Base-by-base conservation (phyloP, 2,113 vertebrate species). In the Sander lucioperca region DNA sequence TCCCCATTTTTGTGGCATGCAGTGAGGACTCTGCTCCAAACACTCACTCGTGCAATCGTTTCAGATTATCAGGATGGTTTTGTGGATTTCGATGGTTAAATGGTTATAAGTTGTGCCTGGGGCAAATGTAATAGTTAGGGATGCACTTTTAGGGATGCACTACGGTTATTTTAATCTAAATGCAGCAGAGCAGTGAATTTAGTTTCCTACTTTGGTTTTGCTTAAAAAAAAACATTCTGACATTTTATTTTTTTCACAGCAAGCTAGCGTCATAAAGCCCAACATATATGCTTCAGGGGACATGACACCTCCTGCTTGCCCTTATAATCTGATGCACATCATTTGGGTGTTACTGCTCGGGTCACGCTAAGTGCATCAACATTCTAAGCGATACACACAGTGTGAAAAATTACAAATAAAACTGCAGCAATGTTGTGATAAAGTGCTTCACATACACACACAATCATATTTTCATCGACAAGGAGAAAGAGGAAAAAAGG, bases 131-230 rank as follows among this genome's bases (percentile, higher is more conserved):
- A 36, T 8, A 36, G 6, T 36, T 7, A 36, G 36, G 36, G 36
- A 36, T 36, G 33, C 33, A 36, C 36, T 8, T 36, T 36, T 36
- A 36, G 36, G 36, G 36, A 36, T 36, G 36, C 36, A 36, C 6
- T 36, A 36, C 6, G 8, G 13, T 33, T 59, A 62, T 23, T 63
- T 36, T 25, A 48, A 50, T 48, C 21, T 15, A 70, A 27, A 69
- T 73, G 47, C 62, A 77, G 59, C 43, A 59, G 45, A 71, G 80
- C 50, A 50, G 48, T 30, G 39, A 54, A 67, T 73, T 21, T 3
- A 62, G 74, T 74, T 36, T 45, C n/a, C 63, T 36, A n/a, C 10
- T 48, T 68, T 62, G 48, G 48, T 56, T 74, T 25, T 67, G 18
- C 10, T 8, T 51, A 33, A 33, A 47, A 54, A 48, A n/a, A 47